A percentile compares a stretch with the other conserved stretches of the same genome.
Conservation (phyloP, 1,140 invertebrate species). For the Drosophila ananassae region DNA sequence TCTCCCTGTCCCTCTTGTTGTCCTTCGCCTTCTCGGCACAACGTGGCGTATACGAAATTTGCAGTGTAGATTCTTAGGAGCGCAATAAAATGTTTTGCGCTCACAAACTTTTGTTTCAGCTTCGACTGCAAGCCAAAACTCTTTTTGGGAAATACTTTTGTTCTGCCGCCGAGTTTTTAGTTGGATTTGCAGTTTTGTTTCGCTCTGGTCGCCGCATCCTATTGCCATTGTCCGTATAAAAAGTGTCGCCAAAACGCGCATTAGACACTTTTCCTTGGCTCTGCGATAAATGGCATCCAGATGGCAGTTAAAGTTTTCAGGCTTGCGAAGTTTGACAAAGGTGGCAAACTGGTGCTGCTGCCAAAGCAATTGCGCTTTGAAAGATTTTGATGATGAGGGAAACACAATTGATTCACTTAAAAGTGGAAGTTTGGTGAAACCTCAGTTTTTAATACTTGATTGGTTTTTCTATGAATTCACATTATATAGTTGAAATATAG, state of each 20-base stretch:
- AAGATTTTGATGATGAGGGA: constrained; percentile 49
- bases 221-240: constrained; percentile 45
- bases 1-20: background rate
- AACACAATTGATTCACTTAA: constrained; percentile 48
- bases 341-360: constrained; percentile 33
- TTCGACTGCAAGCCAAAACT: constrained; percentile 54
- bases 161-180: constrained; percentile 64
- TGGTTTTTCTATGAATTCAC: background rate
- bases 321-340: constrained; percentile 24
- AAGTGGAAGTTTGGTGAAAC: background rate
- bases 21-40: constrained; percentile 26
- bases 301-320: constrained; percentile 58
- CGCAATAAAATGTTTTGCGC: constrained; percentile 79
- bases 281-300: constrained; percentile 62
- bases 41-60: constrained; percentile 66
- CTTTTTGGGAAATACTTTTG: constrained; percentile 62
- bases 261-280: constrained; percentile 50
- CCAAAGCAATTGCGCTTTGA: constrained; percentile 48
- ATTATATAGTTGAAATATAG: background rate
- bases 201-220: constrained; percentile 18
- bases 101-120: constrained; percentile 65
- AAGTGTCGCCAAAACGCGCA: constrained; percentile 57
- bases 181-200: constrained; percentile 70
- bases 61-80: constrained; percentile 62
- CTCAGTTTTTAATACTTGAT: background rate